Evolutionary conservation across 2,113 vertebrate genomes (phyloP).

Genomic region (Elephantulus edwardii): DNA sequence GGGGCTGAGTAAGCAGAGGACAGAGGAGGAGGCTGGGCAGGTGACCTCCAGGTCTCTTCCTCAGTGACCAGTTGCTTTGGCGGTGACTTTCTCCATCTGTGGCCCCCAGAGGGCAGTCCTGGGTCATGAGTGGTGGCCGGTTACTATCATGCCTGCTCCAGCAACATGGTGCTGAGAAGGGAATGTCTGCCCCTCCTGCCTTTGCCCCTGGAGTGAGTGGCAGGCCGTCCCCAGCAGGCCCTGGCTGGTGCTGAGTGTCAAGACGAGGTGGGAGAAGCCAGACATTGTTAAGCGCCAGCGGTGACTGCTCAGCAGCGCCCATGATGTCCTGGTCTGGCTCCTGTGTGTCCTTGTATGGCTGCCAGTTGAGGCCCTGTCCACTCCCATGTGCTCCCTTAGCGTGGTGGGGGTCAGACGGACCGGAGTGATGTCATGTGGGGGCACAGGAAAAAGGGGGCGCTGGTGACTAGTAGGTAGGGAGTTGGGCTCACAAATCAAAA

Average conservation of each 20-base stretch:
- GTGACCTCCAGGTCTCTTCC: background rate
- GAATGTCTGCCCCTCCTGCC: background rate
- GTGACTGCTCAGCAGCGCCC: background rate
- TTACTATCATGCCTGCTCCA: background rate
- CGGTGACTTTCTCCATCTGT: background rate
- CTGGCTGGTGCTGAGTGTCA: background rate
- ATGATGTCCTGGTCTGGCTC: background rate
- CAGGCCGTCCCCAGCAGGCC: background rate
- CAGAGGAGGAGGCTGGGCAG: background rate
- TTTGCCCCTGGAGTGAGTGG: background rate
- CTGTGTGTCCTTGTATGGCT: background rate
- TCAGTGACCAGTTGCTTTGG: background rate
- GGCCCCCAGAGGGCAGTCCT: background rate
- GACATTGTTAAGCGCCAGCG: background rate
- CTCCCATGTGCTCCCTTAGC: background rate
- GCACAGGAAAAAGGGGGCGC: too few species aligned
- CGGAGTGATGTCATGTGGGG: too few species aligned
- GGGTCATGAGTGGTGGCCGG: background rate
- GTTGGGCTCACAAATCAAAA: too few species aligned
- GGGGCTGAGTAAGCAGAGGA: background rate
- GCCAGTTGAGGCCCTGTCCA: background rate
- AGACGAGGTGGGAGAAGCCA: too few species aligned
- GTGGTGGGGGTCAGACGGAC: background rate
- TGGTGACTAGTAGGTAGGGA: too few species aligned
- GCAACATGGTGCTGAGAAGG: background rate